Conservation (phyloP, 2,888 invertebrate species). For the Corythucha ciliata region DNA sequence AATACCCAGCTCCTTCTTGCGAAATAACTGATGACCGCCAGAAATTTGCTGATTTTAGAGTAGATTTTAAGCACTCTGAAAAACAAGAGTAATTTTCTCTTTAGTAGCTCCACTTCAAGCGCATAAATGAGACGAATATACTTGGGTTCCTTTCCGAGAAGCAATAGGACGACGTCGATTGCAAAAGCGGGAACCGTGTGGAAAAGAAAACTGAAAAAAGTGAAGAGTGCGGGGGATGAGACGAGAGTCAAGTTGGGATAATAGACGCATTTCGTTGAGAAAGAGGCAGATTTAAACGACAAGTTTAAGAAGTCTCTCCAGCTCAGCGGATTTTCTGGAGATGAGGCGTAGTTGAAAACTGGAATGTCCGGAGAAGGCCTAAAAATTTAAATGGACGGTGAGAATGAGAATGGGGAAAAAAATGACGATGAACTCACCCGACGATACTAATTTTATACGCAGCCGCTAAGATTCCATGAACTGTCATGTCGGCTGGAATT, state of each 20-base stretch:
- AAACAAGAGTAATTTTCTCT: not conserved
- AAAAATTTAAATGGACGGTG: not conserved
- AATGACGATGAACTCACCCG: constrained; percentile 16
- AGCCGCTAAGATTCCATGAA: constrained; percentile 44
- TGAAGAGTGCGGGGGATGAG: constrained; percentile 46
- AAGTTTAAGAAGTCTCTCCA: constrained; percentile 57
- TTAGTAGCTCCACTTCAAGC: not conserved
- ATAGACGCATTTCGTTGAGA: constrained; percentile 36
- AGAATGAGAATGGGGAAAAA: not conserved
- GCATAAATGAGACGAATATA: not conserved
- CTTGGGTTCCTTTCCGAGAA: constrained; percentile 25
- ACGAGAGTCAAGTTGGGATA: constrained; percentile 51
- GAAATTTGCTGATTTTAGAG: constrained; percentile 62
- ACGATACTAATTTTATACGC: constrained; percentile 22
- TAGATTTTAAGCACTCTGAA: constrained; percentile 64
- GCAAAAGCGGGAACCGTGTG: constrained; percentile 63
- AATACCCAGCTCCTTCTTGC: constrained; percentile 68
- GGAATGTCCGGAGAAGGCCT: constrained; percentile 20
- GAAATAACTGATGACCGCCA: constrained; percentile 67
- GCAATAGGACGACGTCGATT: constrained; percentile 48
- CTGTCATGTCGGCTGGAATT: constrained; percentile 49
- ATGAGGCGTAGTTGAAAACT: constrained; percentile 79
- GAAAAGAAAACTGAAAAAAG: constrained; percentile 52
- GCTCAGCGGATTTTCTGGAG: constrained; percentile 62
- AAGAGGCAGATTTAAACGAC: constrained; percentile 30